These are phyloP conservation scores for Microtus oregoni DNA, from an alignment of 2,113 vertebrate species.

Conservation along the genomic window DNA sequence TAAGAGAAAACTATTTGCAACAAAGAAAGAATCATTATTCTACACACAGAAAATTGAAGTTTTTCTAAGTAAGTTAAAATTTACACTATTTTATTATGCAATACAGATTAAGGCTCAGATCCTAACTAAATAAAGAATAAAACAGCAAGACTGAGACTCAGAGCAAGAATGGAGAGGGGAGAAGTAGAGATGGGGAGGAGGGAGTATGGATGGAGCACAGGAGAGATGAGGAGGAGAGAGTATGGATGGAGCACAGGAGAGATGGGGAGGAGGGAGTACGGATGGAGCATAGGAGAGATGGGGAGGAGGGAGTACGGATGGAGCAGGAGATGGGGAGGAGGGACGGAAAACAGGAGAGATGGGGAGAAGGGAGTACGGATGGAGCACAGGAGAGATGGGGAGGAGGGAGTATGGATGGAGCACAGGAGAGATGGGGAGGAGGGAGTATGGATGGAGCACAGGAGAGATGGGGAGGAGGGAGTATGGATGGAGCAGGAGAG, in stretches of 20 bases:
- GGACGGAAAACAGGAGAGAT: too few species aligned
- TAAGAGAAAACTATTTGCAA: conserved; percentile 42
- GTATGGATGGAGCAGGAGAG: too few species aligned
- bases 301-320: too few species aligned
- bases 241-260: not conserved
- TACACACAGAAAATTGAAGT: conserved; percentile 17
- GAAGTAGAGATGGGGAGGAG: not conserved
- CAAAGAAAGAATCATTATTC: conserved; percentile 18
- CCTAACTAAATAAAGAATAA: not conserved
- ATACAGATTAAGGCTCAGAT: not conserved
- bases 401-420: too few species aligned
- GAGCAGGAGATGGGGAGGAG: too few species aligned
- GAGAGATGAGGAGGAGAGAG: too few species aligned
- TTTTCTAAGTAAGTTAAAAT: conserved; percentile 37
- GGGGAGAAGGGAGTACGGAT: too few species aligned
- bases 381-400: rapidly evolving
- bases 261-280: not conserved
- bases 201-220: too few species aligned
- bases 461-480: not conserved
- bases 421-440: too few species aligned
- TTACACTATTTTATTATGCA: conserved; percentile 20
- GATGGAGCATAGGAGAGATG: too few species aligned
- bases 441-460: too few species aligned
- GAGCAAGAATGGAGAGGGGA: not conserved
- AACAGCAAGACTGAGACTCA: not conserved